A percentile compares a stretch with the other conserved stretches of the same genome.
Conservation (phyloP, 2,888 invertebrate species). For the Spisula solida region DNA sequence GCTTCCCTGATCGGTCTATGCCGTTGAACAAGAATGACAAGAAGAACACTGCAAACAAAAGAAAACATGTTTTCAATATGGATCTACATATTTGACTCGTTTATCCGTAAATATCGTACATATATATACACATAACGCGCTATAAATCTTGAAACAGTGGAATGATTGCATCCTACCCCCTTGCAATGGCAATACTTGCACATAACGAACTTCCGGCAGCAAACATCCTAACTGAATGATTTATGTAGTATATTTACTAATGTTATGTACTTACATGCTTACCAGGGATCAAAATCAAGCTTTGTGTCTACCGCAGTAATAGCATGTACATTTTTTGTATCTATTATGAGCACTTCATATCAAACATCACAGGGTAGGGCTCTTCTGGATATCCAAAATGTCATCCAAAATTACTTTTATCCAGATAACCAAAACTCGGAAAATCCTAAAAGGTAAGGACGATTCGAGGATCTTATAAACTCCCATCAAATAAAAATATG, state of each 20-base stretch:
- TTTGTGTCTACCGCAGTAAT: background rate
- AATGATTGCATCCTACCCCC: too few relatives aligned
- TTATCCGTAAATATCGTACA: background rate
- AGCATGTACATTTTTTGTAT: too few relatives aligned
- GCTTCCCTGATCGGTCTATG: slow-evolving; percentile 58
- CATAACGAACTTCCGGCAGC: background rate
- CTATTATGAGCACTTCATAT: too few relatives aligned
- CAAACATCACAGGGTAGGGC: too few relatives aligned
- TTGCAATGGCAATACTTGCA: background rate
- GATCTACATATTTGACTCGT: background rate
- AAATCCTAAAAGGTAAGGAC: too few relatives aligned
- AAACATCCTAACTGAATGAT: too few relatives aligned
- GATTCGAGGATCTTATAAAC: too few relatives aligned
- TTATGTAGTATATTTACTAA: background rate
- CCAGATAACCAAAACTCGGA: too few relatives aligned
- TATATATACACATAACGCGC: background rate
- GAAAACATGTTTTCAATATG: background rate
- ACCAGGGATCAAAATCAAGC: background rate
- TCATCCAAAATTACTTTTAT: too few relatives aligned
- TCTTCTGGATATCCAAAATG: too few relatives aligned
- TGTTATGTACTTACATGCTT: background rate
- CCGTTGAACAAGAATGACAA: slow-evolving; percentile 68
- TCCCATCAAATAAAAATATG: too few relatives aligned
- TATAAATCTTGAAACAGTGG: background rate
- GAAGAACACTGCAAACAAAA: slow-evolving; percentile 68